These are phyloP conservation scores for Tenualosa thibaudeaui DNA, from an alignment of 2,797 vertebrate species.

Conservation along the genomic window DNA sequence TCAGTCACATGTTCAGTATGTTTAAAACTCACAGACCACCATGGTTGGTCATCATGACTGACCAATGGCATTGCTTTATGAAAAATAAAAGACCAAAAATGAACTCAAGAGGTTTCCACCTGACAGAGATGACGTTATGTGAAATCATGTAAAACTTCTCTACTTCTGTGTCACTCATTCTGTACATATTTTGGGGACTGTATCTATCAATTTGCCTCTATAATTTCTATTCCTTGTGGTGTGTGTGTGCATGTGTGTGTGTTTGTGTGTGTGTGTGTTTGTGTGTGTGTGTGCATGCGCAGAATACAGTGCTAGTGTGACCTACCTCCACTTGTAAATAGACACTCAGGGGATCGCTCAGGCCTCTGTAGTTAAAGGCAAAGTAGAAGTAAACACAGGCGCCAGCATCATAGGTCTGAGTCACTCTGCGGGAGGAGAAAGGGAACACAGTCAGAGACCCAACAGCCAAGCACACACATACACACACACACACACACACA, in stretches of 20 bases:
- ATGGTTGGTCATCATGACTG: too few species aligned
- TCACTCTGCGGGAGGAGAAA: constrained; percentile 81
- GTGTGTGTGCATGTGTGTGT: too few species aligned
- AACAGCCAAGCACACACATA: background rate
- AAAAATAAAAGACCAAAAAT: too few species aligned
- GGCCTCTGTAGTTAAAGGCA: constrained; percentile 98
- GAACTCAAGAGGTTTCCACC: too few species aligned
- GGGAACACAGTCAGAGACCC: background rate
- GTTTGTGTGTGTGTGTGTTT: too few species aligned
- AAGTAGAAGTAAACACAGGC: constrained; percentile 99
- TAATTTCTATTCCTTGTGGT: background rate
- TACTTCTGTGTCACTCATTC: too few species aligned
- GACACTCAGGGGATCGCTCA: constrained; percentile 89
- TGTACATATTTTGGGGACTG: background rate
- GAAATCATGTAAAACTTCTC: too few species aligned
- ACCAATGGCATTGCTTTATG: too few species aligned
- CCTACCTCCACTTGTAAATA: constrained; percentile 96
- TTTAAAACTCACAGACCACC: too few species aligned
- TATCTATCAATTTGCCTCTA: background rate
- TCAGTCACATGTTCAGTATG: too few species aligned
- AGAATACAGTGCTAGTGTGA: constrained; percentile 47
- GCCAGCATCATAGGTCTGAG: constrained; percentile 94
- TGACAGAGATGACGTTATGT: too few species aligned
- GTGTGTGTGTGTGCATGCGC: too few species aligned
- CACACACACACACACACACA: background rate